Evolutionary conservation across 2,113 vertebrate species (phyloP).

Genomic region (Nesogale talazaci): DNA sequence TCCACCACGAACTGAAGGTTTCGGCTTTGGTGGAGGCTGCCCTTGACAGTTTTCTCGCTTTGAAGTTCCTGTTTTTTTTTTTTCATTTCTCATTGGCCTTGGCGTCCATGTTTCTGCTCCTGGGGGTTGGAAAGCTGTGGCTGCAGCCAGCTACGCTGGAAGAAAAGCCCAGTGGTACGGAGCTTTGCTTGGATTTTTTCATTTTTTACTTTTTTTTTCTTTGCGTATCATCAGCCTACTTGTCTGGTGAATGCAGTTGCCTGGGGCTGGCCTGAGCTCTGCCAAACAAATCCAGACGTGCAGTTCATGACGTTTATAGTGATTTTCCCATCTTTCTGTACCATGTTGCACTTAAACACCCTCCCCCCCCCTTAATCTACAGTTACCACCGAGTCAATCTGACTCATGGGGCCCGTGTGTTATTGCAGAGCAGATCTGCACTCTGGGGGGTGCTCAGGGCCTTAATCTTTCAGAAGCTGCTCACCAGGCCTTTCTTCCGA

Average conservation of each 20-base stretch:
- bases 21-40: slow-evolving; percentile 78
- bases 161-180: slow-evolving; percentile 78
- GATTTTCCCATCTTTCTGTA: slow-evolving; percentile 69
- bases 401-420: not conserved
- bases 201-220: slow-evolving; percentile 43
- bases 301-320: slow-evolving; percentile 68
- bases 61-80: slow-evolving; percentile 70
- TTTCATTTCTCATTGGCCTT: slow-evolving; percentile 78
- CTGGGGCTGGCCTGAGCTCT: slow-evolving; percentile 74
- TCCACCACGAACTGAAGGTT: slow-evolving; percentile 72
- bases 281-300: slow-evolving; percentile 48
- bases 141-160: slow-evolving; percentile 76
- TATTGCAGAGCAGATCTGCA: not conserved
- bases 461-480: not conserved
- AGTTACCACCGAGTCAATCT: not conserved
- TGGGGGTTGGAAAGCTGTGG: slow-evolving; percentile 71
- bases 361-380: slow-evolving; percentile 33
- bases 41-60: slow-evolving; percentile 77
- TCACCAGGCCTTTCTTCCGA: not conserved
- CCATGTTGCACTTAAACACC: slow-evolving; percentile 70
- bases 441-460: not conserved
- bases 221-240: slow-evolving; percentile 78
- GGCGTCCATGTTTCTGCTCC: slow-evolving; percentile 83
- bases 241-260: slow-evolving; percentile 82
- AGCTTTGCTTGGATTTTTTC: slow-evolving; percentile 81